phyloP scores from a whole-genome alignment of 2,113 vertebrate genomes.

The Mormyrus lacerda region DNA sequence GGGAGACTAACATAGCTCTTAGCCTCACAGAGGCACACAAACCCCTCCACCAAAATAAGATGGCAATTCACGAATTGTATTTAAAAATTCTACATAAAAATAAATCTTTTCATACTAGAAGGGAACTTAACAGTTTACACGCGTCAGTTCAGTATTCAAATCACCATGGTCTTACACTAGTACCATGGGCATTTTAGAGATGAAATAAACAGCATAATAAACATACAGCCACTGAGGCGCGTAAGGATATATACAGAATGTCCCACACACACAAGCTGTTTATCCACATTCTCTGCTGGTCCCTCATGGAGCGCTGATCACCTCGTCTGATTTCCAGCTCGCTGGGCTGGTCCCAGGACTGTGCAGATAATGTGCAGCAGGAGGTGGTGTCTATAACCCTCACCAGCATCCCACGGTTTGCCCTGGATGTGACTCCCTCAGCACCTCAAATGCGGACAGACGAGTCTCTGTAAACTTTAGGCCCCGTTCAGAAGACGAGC shows the following conservation, averaged over 20 bases:
- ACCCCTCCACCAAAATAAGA: background rate
- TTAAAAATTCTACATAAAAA: background rate
- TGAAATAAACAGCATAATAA: background rate
- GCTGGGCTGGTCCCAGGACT: background rate
- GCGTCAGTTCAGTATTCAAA: background rate
- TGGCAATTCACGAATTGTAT: background rate
- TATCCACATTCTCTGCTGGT: too few species aligned
- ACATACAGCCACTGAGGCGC: background rate
- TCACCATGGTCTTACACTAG: background rate
- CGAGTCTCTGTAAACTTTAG: constrained; percentile 2
- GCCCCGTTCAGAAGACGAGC: background rate
- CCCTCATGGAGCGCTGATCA: background rate
- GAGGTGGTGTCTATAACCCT: background rate
- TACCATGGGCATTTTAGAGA: too few species aligned
- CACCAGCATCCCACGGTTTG: background rate
- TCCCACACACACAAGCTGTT: background rate
- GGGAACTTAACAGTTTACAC: background rate
- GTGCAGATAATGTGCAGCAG: background rate
- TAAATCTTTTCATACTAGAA: background rate
- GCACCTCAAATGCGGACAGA: constrained; percentile 3
- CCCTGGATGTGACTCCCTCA: background rate
- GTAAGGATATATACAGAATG: background rate
- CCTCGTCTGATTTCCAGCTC: constrained; percentile 1
- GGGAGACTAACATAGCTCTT: background rate
- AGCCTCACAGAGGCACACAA: background rate